These are phyloP conservation scores for Taphrorychus bicolor DNA, from an alignment of 2,888 invertebrate species.

Conservation along the genomic window DNA sequence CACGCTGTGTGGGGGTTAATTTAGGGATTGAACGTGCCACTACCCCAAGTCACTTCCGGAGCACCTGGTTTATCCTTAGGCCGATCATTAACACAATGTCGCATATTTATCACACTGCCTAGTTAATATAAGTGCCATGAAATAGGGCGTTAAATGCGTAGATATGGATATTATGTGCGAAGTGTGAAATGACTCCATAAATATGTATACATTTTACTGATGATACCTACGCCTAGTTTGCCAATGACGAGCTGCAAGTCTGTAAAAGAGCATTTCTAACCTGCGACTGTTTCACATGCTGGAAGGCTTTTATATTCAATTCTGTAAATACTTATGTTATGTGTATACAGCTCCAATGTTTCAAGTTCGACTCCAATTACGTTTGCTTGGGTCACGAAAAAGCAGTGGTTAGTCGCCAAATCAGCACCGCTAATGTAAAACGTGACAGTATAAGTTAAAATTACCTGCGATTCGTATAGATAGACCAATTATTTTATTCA, in stretches of 20 bases:
- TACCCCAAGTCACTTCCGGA: slow-evolving; percentile 40
- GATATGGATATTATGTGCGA: not conserved
- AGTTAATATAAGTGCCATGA: slow-evolving; percentile 38
- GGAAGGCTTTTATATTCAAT: not conserved
- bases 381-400: slow-evolving; percentile 37
- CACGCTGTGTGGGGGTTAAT: slow-evolving; percentile 40
- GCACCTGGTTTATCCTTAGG: slow-evolving; percentile 42
- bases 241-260: no score
- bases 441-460: slow-evolving; percentile 41
- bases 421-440: slow-evolving; percentile 38
- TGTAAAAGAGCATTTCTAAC: not conserved
- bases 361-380: slow-evolving; percentile 30
- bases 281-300: not conserved
- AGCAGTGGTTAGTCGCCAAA: slow-evolving; percentile 40
- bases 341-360: slow-evolving; percentile 1
- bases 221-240: no score
- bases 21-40: slow-evolving; percentile 38
- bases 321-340: not conserved
- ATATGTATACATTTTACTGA: not conserved
- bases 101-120: slow-evolving; percentile 39
- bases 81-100: slow-evolving; percentile 39
- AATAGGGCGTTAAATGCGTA: slow-evolving; percentile 30
- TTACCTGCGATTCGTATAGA: slow-evolving; percentile 33
- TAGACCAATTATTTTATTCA: slow-evolving; percentile 38
- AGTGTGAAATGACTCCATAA: not conserved